Base-by-base conservation (phyloP, 2,888 invertebrate genomes). In the Vandiemenella viatica region DNA sequence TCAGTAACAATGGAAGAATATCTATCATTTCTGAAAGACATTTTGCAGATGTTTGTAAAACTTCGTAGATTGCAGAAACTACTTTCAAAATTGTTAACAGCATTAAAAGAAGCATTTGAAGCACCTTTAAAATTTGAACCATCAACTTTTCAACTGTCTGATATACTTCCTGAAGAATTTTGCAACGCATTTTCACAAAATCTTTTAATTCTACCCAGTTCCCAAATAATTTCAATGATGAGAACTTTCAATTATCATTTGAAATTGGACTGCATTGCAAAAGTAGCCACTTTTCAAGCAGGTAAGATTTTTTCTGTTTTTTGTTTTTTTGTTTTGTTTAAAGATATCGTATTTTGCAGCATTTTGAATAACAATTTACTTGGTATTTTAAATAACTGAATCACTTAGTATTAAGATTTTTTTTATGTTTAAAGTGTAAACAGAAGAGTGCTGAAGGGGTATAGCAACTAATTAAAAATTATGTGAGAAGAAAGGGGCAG, bases 11-110 rank as follows among this genome's bases (percentile, higher is more conserved):
- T n/a, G n/a, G n/a, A 32, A 32, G n/a, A 4, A 26, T 47, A 47
- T 26, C 19, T 19, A 2, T 8, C 19, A 23, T 47, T 47, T 23
- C 8, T 47, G 5, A 13, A 26, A 19, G 20, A 18, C 6, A 4
- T 42, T 15, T 7, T 42, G 18, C 17, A 47, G 17, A 47, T 23
- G 19, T 47, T 41, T 32, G 17, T 32, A 17, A 51, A 45, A 45
- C 38, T 48, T 10, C 38, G 43, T 23, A 21, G 48, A 20, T 20
- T 51, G 43, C 48, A 51, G 23, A 51, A 51, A 37, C 37, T 48
- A 4, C 37, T 51, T 10, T 43, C 51, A 15, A 40, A 32, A 15
- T 40, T 51, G 10, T 15, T 51, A 20, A 18, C 7, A n/a, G 15
- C 47, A 19, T 17, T 48, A 16, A 42, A 37, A 18, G 37, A 15